Percentiles rank a stretch among this genome's conserved stretches.
phyloP scores from a whole-genome alignment of 2,113 vertebrate genomes.

The Upupa epops region DNA sequence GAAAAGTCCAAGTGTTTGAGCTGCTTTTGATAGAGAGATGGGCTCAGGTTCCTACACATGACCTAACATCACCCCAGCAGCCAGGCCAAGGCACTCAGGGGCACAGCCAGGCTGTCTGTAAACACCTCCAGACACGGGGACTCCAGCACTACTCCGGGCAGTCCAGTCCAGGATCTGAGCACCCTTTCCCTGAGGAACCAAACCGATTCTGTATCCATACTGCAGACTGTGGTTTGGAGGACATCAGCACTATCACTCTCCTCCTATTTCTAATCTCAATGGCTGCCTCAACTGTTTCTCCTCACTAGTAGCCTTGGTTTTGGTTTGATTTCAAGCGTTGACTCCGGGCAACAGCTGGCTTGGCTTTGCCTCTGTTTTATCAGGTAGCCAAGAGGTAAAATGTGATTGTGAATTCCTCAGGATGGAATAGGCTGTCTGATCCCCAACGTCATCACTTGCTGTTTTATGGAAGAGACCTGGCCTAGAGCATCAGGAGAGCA shows the following conservation, averaged over 20 bases:
- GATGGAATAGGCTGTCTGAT: neutral
- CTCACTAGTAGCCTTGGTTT: neutral
- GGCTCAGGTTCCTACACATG: neutral
- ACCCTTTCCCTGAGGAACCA: no score
- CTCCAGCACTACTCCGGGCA: no score
- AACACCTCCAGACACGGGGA: no score
- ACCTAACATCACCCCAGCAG: no score
- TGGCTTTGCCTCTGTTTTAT: neutral
- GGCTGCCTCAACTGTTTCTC: no score
- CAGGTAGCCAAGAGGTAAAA: neutral
- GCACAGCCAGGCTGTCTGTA: no score
- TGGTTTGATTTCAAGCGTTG: neutral
- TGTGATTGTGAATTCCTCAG: neutral
- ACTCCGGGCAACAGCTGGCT: neutral
- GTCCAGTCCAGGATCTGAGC: no score
- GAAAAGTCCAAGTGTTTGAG: neutral
- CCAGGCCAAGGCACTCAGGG: no score
- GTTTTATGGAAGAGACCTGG: neutral
- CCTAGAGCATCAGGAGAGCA: neutral
- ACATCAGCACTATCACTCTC: neutral
- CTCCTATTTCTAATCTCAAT: neutral
- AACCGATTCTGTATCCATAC: neutral
- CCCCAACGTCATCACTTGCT: neutral
- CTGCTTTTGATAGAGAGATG: neutral
- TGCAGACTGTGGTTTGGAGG: neutral